phyloP scores from a whole-genome alignment of 2,888 invertebrate genomes.

The Scaptodrosophila latifasciaeformis region DNA sequence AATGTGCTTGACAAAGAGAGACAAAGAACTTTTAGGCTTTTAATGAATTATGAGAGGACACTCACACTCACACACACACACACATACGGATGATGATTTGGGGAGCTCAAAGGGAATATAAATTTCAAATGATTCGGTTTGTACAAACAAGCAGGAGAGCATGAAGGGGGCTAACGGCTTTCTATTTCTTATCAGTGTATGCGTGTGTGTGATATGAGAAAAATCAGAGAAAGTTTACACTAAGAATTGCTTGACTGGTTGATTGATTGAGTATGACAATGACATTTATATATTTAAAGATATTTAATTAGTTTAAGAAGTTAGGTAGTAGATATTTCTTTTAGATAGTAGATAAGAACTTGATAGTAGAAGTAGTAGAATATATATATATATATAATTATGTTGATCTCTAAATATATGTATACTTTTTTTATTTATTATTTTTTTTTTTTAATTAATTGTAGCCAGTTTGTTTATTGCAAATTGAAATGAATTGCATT shows the following conservation, averaged over 20 bases:
- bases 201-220: no score
- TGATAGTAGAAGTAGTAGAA: conserved; percentile 21
- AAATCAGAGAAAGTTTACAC: no score
- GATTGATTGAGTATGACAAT: no score
- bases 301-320: conserved; percentile 3
- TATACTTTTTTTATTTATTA: no score
- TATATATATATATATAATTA: conserved; percentile 14
- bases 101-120: conserved; percentile 1
- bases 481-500: conserved; percentile 27
- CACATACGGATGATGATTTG: no score
- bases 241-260: no score
- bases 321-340: no score
- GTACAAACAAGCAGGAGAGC: conserved; percentile 8
- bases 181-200: no score
- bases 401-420: no score
- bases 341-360: no score
- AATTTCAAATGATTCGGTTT: no score
- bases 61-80: background rate
- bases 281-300: conserved; percentile 43
- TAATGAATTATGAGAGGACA: conserved; percentile 42
- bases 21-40: background rate
- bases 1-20: conserved; percentile 2
- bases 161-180: conserved; percentile 37
- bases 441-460: conserved; percentile 31
- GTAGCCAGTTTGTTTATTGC: conserved; percentile 38